Base-by-base conservation (phyloP, 1,140 invertebrate species). In the Tetramorium parvispinum region DNA sequence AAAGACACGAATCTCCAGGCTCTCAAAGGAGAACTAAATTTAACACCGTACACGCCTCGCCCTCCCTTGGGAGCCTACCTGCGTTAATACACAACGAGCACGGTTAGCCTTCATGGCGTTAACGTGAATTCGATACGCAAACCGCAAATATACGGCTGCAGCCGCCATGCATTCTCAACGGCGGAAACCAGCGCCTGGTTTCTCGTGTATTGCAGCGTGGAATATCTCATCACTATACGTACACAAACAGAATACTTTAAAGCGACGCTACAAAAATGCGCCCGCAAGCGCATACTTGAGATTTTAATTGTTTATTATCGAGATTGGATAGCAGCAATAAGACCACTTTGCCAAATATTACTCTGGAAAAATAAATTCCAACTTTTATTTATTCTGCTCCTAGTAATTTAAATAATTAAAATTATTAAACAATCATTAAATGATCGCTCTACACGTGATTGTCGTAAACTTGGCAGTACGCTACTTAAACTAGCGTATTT, bases 71-170 rank as follows among this genome's bases (percentile, higher is more conserved):
- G 85, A 76, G 24, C 73, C 89, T 79, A 71, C 27, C 51, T 66
- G 63, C 57, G 73, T 53, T 79, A 79, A 88, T 86, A 86, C 85
- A 70, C 79, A 59, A 81, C 24, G 86, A 78, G 57, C 61, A 53
- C 51, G 75, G 65, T 68, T 87, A 87, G 79, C 85, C 85, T 87
- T 87, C 79, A 75, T 57, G 37, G 65, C 59, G 53, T 89, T 89
- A 90, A 89, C 73, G 88, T 61, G 75, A 87, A 90, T 87, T 83
- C 89, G 85, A 90, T 89, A 87, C 75, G 65, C 79, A 85, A 61
- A 86, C 85, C 79, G 66, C 57, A 85, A 76, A 85, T 87, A 78
- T 77, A 88, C 61, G 70, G 79, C 75, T 46, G 85, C 40, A 57
- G 18, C 75, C 53, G 68, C 46, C 32, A 13, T 53, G 24, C 75